Base-by-base conservation (phyloP, 2,888 invertebrate genomes). In the Alentia gelatinosa region DNA sequence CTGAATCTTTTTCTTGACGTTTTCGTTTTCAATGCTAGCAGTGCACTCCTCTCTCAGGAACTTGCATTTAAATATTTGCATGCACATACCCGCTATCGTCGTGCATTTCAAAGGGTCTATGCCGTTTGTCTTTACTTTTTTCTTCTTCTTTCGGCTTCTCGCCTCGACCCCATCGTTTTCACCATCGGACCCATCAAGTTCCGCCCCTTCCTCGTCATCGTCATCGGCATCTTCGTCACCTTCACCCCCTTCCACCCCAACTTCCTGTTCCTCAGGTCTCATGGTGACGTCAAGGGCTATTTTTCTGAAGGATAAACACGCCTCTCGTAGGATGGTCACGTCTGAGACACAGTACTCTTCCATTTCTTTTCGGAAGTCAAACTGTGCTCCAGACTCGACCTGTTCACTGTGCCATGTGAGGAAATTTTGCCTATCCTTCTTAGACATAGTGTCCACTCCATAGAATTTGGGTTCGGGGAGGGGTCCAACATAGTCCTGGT, bases 71-170 rank as follows among this genome's bases (percentile, higher is more conserved):
- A 68, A 93, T 4, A 92, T 83, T 12, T 89, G 90, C 90, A 91
- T 91, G 56, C 92, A 93, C 0, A 91, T 91, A 15, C 84, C 75
- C 30, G 93, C 91, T 1, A 94, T 90, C 0, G 94, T 94, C 0
- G 92, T 83, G 0, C 39, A 63, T 3, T 84, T 39, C 42, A 93
- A 91, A 0, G 93, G 93, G 42, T 93, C 92, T 0, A 93, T 0
- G 19, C 89, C 90, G 30, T 83, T 86, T 4, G 56, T 35, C 4
- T 35, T 35, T 0, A 23, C 26, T 5, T 63, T 63, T n/a, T 63
- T 63, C n/a, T 63, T 12, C 47, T 19, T 47, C 9, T 47, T 47
- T 47, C 47, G 19, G 47, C 47, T 47, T 47, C 47, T 47, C 9
- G 47, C 47, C 19, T 47, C 47, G 7, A 47, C 47, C 47, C 7